Percentiles rank a stretch among this genome's conserved stretches.
phyloP scores from a whole-genome alignment of 2,888 invertebrate species.

The Anaspis maculata region DNA sequence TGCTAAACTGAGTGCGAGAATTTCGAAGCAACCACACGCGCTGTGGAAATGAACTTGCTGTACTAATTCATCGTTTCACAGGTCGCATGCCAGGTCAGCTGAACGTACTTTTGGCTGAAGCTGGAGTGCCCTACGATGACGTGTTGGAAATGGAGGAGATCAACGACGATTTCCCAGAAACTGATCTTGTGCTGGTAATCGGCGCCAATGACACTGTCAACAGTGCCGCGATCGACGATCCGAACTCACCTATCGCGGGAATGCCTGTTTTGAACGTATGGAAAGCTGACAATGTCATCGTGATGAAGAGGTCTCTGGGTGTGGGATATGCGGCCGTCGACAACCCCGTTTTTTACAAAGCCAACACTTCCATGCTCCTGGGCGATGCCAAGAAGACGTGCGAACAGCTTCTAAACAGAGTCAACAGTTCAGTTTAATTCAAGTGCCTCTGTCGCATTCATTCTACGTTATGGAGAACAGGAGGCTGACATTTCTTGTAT shows the following conservation, averaged over 20 bases:
- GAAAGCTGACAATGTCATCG: constrained; percentile 79
- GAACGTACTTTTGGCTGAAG: constrained; percentile 86
- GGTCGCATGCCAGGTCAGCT: constrained; percentile 89
- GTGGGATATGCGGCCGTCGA: constrained; percentile 88
- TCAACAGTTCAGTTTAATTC: constrained; percentile 42
- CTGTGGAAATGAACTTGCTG: not conserved
- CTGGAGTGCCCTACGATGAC: constrained; percentile 87
- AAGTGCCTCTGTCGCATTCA: no score
- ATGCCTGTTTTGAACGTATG: constrained; percentile 89
- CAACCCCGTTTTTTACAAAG: constrained; percentile 86
- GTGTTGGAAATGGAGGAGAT: constrained; percentile 90
- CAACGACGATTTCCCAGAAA: constrained; percentile 76
- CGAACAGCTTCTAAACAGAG: constrained; percentile 66
- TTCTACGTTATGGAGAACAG: no score
- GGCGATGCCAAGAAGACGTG: constrained; percentile 90
- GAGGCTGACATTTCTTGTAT: no score
- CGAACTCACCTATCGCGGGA: constrained; percentile 84
- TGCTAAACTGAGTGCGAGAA: no score
- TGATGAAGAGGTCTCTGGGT: constrained; percentile 84
- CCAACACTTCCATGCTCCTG: constrained; percentile 78
- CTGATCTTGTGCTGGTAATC: constrained; percentile 78
- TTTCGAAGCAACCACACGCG: no score
- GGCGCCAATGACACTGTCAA: constrained; percentile 89
- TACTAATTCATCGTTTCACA: no score
- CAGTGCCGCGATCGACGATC: constrained; percentile 84